Evolutionary conservation across 2,113 vertebrate genomes (phyloP), one percentile per base, ranked within the genome.

Genomic region (Brevimyrus niger): DNA sequence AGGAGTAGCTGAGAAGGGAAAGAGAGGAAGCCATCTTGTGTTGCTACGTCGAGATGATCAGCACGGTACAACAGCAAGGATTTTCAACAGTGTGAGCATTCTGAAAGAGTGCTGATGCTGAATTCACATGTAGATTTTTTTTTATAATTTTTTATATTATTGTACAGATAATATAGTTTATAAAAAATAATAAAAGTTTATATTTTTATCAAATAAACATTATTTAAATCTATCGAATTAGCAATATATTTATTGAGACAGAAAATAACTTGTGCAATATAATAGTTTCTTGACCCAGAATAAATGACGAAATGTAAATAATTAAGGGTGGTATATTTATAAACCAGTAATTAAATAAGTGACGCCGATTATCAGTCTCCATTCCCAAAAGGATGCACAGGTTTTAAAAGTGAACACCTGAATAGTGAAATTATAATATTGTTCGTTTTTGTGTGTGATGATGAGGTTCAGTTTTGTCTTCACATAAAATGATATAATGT

Each of bases 61-160:
- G 17, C 35, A 80, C 15, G 35, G 31, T 80, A 42, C 73, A 27
- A 11, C 15, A 19, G 15, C 4, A 2, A 38, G 31, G 73, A 42
- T 80, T 38, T 17, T 19, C 31, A 19, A 3, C 17, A 80, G 13
- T 42, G 73, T 21, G 31, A 80, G 17, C 73, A 55, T 21, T 83
- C 48, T n/a, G 31, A 83, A 38, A 19, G 50, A n/a, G 19, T 31
- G 61, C 17, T 89, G 38, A n/a, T 42, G 19, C 11, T 80, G 86
- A 53, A 23, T 47, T 11, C 11, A 55, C 50, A 53, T 85, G 42
- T 85, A n/a, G 44, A 48, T 6, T 35, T 73, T 44, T 21, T 42
- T 86, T 55, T 23, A 46, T 10, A 9, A 38, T 2, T 58, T 42
- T 83, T 88, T 15, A 89, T 94, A 94, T 95, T 94, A 94, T 95